Evolutionary conservation across 2,113 vertebrate species (phyloP).

Genomic region (Protomyctophum bolini): DNA sequence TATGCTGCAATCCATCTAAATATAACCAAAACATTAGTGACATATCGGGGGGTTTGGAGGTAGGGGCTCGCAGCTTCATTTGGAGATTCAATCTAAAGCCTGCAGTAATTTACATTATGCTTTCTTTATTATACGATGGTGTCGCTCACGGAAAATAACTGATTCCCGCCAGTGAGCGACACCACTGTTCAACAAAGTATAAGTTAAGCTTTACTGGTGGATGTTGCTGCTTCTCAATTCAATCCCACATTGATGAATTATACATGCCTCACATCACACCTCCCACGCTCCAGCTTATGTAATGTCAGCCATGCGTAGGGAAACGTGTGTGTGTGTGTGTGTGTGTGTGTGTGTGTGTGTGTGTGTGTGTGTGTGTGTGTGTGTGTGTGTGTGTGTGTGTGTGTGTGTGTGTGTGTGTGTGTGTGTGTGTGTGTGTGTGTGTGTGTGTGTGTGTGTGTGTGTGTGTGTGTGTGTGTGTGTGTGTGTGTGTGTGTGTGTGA

Average conservation of each 20-base stretch:
- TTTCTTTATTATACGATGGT: too few species aligned
- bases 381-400: slow-evolving; percentile 51
- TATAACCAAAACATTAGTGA: slow-evolving; percentile 14
- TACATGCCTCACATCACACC: slow-evolving; percentile 61
- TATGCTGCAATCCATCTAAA: neutral
- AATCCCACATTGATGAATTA: slow-evolving; percentile 67
- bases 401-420: slow-evolving; percentile 11
- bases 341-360: slow-evolving; percentile 15
- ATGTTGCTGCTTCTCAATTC: slow-evolving; percentile 41
- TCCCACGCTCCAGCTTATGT: slow-evolving; percentile 72
- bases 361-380: slow-evolving; percentile 28
- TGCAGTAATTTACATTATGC: too few species aligned
- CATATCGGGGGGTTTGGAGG: neutral
- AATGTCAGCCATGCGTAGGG: slow-evolving; percentile 65
- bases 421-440: slow-evolving; percentile 27
- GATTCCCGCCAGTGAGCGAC: too few species aligned
- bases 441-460: slow-evolving; percentile 18
- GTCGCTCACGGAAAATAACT: too few species aligned
- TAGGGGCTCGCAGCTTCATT: neutral
- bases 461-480: slow-evolving; percentile 8
- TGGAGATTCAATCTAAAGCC: neutral
- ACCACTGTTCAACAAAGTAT: too few species aligned
- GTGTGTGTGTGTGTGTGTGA: slow-evolving; percentile 5
- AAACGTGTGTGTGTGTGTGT: slow-evolving; percentile 42
- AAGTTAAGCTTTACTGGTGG: neutral